Base-by-base conservation (phyloP, 1,140 invertebrate species). In the Hylaeus anthracinus region DNA sequence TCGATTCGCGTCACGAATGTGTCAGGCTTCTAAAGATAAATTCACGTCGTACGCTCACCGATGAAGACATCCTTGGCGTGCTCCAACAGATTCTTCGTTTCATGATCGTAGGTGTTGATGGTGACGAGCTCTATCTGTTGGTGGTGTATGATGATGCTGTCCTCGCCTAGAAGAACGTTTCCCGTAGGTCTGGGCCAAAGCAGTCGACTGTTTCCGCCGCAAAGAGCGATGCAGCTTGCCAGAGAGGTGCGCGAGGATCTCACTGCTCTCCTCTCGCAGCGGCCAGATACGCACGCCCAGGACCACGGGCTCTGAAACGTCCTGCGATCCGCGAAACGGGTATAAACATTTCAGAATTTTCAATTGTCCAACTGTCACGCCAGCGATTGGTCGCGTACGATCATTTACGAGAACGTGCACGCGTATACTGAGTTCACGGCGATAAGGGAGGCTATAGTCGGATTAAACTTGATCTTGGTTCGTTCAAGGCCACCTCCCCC, bases 241-340 rank as follows among this genome's bases (percentile, higher is more conserved):
- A 93, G 58, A 0, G 93, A 93, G 8, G 88, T 92, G 9, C 90
- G 87, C 8, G 91, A 92, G 5, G 91, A 91, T 10, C 89, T 92
- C 1, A 93, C 91, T 0, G 92, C 90, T 69, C 91, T 86, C 64
- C 90, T 91, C 64, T 93, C 92, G 84, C 93, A 94, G 66, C 91
- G 85, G 15, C 89, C 90, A 1, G 89, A 83, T 3, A 92, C 91
- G 70, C 94, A 94, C 0, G 89, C 88, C 93, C 93, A 94, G 5
- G 93, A 93, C 93, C 93, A 94, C 0, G 92, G 93, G 71, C 90
- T 93, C 51, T 93, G 89, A 70, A 93, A 93, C 3, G 87, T 88
- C 56, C 93, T 94, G 66, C 56, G 69, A 75, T 48, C 53, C 70
- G 14, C 48, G 4, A 66, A 72, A 12, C 10, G 5, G 37, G 12